Evolutionary conservation across 2,797 vertebrate species (phyloP).

Genomic region (Falco naumanni): DNA sequence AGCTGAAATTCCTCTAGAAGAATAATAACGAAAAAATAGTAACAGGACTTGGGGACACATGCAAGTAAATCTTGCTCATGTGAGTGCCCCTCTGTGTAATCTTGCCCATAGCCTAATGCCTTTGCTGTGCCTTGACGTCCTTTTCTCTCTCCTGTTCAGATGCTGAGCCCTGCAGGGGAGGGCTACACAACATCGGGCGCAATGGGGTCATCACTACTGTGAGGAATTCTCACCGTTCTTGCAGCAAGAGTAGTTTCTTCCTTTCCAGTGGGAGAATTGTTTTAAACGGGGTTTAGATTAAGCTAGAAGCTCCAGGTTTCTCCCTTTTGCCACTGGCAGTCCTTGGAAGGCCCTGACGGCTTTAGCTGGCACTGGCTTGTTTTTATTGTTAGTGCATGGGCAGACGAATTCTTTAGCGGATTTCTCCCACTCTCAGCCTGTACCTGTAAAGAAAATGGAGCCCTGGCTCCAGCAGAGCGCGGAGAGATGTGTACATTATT

Average conservation of each 20-base stretch:
- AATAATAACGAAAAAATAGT: not conserved
- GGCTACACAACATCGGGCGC: not conserved
- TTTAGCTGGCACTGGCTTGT: not conserved
- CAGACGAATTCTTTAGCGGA: not conserved
- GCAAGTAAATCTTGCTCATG: not conserved
- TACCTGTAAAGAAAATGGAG: not conserved
- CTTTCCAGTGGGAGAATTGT: not conserved
- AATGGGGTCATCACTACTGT: fast-evolving
- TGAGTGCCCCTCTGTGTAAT: not conserved
- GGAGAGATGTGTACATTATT: not conserved
- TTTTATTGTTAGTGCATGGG: not conserved
- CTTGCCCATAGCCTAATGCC: not conserved
- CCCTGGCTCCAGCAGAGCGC: not conserved
- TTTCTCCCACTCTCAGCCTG: not conserved
- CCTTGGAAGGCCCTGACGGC: not conserved
- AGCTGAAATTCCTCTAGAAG: not conserved
- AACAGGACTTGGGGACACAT: not conserved
- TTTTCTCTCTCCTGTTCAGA: not conserved
- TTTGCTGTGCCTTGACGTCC: not conserved
- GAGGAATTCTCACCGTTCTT: not conserved
- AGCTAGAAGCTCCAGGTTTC: fast-evolving
- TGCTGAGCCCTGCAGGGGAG: not conserved
- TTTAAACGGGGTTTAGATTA: not conserved
- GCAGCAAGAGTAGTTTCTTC: not conserved
- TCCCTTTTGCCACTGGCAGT: not conserved